These are phyloP conservation scores for Oxyura jamaicensis DNA, from an alignment of 2,113 vertebrate species.

Conservation along the genomic window DNA sequence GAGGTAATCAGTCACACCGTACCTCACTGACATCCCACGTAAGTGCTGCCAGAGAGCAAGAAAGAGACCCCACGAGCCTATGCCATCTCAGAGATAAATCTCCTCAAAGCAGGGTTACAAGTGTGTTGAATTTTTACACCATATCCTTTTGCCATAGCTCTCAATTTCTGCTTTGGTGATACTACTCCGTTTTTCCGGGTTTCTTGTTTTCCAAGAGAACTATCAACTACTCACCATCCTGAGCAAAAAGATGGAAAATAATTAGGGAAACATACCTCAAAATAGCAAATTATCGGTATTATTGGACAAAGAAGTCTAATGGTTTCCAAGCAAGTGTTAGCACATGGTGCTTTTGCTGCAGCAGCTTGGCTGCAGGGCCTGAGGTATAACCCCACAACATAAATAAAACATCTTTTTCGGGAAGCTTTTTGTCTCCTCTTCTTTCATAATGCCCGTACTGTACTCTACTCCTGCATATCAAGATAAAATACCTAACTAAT, in stretches of 20 bases:
- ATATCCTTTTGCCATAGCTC: background rate
- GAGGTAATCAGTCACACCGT: background rate
- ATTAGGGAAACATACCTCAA: background rate
- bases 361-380: background rate
- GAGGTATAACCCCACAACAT: background rate
- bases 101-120: background rate
- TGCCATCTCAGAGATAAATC: background rate
- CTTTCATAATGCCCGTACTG: background rate
- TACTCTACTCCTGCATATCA: background rate
- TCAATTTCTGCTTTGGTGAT: background rate
- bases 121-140: background rate
- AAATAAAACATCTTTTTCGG: constrained; percentile 15
- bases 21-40: background rate
- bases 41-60: background rate
- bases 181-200: background rate
- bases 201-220: background rate
- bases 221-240: background rate
- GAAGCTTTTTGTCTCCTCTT: constrained; percentile 32
- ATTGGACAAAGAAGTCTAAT: background rate
- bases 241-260: background rate
- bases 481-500: background rate
- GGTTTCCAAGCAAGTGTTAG: background rate
- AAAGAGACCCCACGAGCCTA: background rate
- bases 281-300: background rate
- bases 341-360: background rate